A percentile compares a stretch with the other conserved stretches of the same genome.
Conservation (phyloP, 2,113 vertebrate species). For the Prolemur simus region DNA sequence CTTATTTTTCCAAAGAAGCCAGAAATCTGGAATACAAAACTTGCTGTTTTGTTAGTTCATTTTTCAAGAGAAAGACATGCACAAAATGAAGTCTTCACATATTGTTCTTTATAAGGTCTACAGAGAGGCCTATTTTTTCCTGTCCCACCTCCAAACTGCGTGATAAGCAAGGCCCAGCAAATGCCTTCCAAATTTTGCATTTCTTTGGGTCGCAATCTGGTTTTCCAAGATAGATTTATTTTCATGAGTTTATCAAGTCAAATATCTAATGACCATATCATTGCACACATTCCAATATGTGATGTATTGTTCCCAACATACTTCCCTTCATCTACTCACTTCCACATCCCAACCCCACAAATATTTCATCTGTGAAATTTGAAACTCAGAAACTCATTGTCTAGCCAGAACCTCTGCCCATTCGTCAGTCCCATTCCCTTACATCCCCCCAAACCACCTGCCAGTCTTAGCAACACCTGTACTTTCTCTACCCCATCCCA, state of each 20-base stretch:
- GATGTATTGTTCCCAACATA: neutral
- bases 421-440: neutral
- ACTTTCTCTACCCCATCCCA: neutral
- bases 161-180: neutral
- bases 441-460: neutral
- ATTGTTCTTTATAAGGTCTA: neutral
- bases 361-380: neutral
- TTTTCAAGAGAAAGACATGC: neutral
- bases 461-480: neutral
- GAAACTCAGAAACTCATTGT: neutral
- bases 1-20: conserved; percentile 8
- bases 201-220: neutral
- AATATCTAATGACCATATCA: neutral
- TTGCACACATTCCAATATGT: neutral
- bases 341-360: neutral
- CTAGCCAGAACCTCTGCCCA: neutral
- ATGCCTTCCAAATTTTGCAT: neutral
- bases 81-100: neutral
- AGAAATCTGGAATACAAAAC: neutral
- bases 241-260: neutral
- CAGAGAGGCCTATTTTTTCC: neutral
- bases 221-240: neutral
- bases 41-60: neutral
- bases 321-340: neutral
- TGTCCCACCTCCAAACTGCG: neutral